Base-by-base conservation (phyloP, 2,888 invertebrate species). In the Gari tellinella region DNA sequence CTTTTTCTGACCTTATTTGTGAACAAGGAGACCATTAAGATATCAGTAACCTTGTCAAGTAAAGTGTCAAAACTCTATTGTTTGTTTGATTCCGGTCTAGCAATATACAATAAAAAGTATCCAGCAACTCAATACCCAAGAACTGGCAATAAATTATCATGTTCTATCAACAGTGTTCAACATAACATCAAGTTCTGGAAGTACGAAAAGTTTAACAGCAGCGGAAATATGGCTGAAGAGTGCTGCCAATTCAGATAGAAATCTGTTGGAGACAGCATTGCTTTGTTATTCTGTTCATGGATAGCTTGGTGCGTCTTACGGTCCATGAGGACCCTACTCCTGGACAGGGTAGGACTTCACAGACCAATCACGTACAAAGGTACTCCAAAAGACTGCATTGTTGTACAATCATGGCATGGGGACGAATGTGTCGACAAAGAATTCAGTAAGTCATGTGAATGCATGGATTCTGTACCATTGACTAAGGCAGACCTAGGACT, bases 71-170 rank as follows among this genome's bases (percentile, higher is more conserved):
- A 14, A 40, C 40, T 40, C 40, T 40, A 40, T 12, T 40, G 40
- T 15, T 40, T 40, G 40, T 40, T 40, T 40, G 8, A 40, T 12
- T 40, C 14, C 40, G 40, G 10, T 40, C 40, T 12, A 40, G 40
- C 40, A 40, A 14, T 40, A 40, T 40, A 40, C 40, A 40, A 40
- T 15, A 40, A 40, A 40, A 8, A 14, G 8, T 40, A 40, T 40
- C 14, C 40, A 40, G 40, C 40, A 40, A 40, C 40, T 40, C 40
- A 40, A 40, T 40, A 40, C 40, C 10, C 40, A 40, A 40, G 40
- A 40, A 40, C 40, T 40, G 40, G 40, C 14, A 40, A 40, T 12
- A 40, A 12, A 40, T 15, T 40, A 40, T 15, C 40, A 40, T 40
- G 40, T 15, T 40, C 40, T 40, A 40, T 40, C 40, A 40, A 40